Percentiles rank a stretch among this genome's conserved stretches.
These are phyloP conservation scores for Malurus melanocephalus DNA, from an alignment of 2,113 vertebrate species.

Conservation along the genomic window DNA sequence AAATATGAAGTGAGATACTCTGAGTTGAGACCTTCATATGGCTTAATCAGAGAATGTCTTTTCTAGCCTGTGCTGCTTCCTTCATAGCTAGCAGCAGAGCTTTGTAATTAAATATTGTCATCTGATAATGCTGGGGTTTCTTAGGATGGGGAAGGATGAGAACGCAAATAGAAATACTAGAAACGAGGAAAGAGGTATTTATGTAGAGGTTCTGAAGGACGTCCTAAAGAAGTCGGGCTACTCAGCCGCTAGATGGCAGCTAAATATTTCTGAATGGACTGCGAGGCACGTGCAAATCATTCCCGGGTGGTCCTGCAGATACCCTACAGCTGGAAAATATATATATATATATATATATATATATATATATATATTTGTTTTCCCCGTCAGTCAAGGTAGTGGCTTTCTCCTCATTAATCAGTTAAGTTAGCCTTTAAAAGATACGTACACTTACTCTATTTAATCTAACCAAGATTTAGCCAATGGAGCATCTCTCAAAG, in stretches of 20 bases:
- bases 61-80: not conserved
- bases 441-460: rapidly evolving
- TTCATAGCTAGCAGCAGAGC: not conserved
- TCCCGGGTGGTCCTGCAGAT: no score
- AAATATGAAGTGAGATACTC: not conserved
- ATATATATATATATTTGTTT: no score
- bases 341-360: no score
- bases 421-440: not conserved
- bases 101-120: not conserved
- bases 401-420: not conserved
- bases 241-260: constrained; percentile 66
- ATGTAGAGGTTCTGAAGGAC: not conserved
- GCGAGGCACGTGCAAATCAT: rapidly evolving
- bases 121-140: not conserved
- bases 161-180: not conserved
- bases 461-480: not conserved
- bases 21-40: not conserved
- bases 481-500: not conserved
- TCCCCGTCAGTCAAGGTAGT: not conserved
- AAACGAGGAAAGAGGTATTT: not conserved
- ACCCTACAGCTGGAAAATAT: rapidly evolving
- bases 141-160: not conserved
- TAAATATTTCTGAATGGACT: constrained; percentile 13
- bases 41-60: not conserved
- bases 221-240: not conserved